Base-by-base conservation (phyloP, 2,888 invertebrate genomes). In the Tiliacea aurago region DNA sequence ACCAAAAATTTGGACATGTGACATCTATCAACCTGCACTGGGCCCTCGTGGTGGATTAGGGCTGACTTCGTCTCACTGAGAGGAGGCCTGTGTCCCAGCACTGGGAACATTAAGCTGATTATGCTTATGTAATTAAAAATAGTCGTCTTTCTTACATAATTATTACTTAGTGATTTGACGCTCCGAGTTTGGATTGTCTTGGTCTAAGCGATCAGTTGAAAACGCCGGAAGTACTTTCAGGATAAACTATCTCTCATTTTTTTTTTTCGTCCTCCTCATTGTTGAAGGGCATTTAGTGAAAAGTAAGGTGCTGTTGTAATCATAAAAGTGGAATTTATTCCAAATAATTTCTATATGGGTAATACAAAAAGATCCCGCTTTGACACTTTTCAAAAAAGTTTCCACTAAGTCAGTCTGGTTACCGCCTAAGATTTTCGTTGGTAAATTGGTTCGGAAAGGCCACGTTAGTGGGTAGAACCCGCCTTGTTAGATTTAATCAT, bases 401-500 rank as follows among this genome's bases (percentile, higher is more conserved):
- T 51, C 5, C 15, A 15, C 5, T 13, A 2, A 28, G 13, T 11
- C 13, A 80, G 15, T 63, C 6, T 71, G 62, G 5, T 33, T n/a
- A n/a, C 4, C 23, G 55, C 83, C 79, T 82, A 23, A 83, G 7
- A 64, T 65, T 73, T 68, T 69, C 59, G 55, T 64, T 56, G 28
- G 61, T 80, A 84, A 74, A 68, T 64, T 70, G 64, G 15, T 84
- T 61, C 47, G 62, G 62, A 80, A 79, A 66, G 83, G 73, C 58
- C 65, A 62, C 18, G 76, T 70, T 80, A 80, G 67, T 80, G 66
- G 70, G 56, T 63, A 70, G 67, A 67, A 45, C 73, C 41, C 47
- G 55, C 56, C 61, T 73, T 62, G 84, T 80, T 74, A 69, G 58
- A 66, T 83, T 63, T 80, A 80, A 80, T 80, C 75, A 66, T 69